A percentile compares a stretch with the other conserved stretches of the same genome.
Conservation (phyloP, 2,797 vertebrate species). For the Mastacembelus armatus region DNA sequence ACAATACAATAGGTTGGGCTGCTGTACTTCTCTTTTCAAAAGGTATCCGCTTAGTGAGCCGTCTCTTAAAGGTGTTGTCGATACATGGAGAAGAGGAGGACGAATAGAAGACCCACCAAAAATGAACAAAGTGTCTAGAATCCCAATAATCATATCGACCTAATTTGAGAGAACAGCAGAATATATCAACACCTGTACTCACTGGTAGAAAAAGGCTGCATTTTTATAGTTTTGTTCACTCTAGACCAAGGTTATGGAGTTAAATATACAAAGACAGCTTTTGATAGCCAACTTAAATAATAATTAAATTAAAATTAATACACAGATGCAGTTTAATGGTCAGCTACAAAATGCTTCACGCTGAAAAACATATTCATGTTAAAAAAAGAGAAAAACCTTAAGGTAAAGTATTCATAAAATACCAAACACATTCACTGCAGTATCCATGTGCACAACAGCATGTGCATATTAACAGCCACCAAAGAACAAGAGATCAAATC, state of each 20-base stretch:
- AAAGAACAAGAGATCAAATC: too few species aligned
- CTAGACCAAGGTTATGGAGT: background rate
- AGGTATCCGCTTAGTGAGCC: conserved; percentile 39
- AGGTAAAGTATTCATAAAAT: too few species aligned
- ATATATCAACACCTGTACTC: conserved; percentile 48
- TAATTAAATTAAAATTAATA: too few species aligned
- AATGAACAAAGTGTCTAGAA: background rate
- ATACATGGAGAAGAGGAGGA: conserved; percentile 1
- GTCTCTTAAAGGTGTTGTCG: conserved; percentile 22
- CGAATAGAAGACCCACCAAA: background rate
- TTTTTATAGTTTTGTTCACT: background rate
- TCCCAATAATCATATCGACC: too few species aligned
- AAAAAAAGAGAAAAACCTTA: too few species aligned
- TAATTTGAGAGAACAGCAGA: conserved; percentile 52
- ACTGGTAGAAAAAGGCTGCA: conserved; percentile 27
- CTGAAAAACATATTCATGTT: too few species aligned
- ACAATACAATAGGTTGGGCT: conserved; percentile 26
- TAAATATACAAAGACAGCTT: conserved; percentile 2
- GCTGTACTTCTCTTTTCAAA: conserved; percentile 51
- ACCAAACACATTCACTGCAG: too few species aligned
- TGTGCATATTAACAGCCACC: too few species aligned
- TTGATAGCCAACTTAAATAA: too few species aligned
- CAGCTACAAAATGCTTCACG: too few species aligned
- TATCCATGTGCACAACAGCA: too few species aligned
- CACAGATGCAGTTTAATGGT: too few species aligned